Evolutionary conservation across 2,797 vertebrate species (phyloP), one percentile per base, ranked within the genome.

Genomic region (Xenentodon cancila): DNA sequence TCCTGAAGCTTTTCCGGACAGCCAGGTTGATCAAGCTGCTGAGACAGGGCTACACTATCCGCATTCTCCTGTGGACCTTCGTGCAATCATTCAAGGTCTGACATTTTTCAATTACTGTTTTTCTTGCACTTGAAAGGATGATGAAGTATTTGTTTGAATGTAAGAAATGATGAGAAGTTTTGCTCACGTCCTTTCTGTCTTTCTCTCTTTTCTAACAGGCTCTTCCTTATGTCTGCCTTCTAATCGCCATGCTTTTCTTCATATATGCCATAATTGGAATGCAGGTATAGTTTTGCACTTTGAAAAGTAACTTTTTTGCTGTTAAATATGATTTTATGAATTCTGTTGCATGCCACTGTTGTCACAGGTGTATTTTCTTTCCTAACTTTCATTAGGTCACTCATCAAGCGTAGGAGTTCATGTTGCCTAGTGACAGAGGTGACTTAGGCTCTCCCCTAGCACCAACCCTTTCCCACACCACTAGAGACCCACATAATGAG

Each of bases 221-320:
- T 15, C 96, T 99, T 49, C 97, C 98, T n/a, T 99, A 99, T 0
- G 98, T 99, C 73, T 99, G 98, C 84, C 96, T 99, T 46, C 92
- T 99, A 78, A 99, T 99, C 1, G 97, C 97, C 50, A 99, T 99
- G 98, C 95, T 99, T 43, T 99, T 99, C 93, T 99, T 99, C 92
- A 99, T 99, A 84, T 99, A 99, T 0, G 98, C 98, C 54, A 99
- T 99, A 72, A 98, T 99, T 46, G 98, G 98, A 71, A 99, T 99
- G 97, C 98, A 99, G 97, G 98, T 99, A 90, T 60, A 0, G 13
- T 46, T 42, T 52, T 3, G 1, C 4, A 12, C 34, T 11, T 3
- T 12, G 6, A 32, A 32, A 7, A 32, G 6, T 32, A 2, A 32
- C 9, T 32, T 32, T 32, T 32, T 32, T 32, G 9, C 9, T 5